Evolutionary conservation across 2,888 invertebrate species (phyloP).

Genomic region (Apotomis capreana): DNA sequence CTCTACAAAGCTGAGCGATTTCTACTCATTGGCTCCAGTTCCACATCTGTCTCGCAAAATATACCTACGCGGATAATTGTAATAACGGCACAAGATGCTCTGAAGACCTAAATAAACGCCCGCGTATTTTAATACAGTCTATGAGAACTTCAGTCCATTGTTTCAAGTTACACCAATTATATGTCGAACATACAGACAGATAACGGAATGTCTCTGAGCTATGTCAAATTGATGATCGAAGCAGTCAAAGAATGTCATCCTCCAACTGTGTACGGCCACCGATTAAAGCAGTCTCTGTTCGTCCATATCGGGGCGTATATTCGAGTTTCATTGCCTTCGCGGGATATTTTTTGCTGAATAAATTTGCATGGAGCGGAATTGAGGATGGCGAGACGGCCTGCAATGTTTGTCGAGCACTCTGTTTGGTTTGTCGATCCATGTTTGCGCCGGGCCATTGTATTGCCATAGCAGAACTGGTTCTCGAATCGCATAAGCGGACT

Average conservation of each 20-base stretch:
- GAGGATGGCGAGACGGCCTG: constrained; percentile 56
- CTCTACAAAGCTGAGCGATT: no score
- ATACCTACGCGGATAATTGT: no score
- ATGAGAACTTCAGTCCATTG: constrained; percentile 10
- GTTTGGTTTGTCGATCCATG: constrained; percentile 66
- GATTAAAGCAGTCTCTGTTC: constrained; percentile 36
- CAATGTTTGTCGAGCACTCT: constrained; percentile 60
- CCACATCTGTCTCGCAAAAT: no score
- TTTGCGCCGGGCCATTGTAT: constrained; percentile 69
- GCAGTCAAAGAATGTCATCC: constrained; percentile 43
- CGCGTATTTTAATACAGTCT: neutral
- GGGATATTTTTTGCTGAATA: constrained; percentile 55
- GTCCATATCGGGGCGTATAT: constrained; percentile 52
- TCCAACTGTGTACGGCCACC: constrained; percentile 45
- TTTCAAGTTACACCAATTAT: constrained; percentile 14
- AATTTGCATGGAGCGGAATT: constrained; percentile 61
- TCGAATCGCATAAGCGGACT: constrained; percentile 42
- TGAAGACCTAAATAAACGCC: neutral
- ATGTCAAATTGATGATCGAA: constrained; percentile 44
- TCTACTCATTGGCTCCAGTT: no score
- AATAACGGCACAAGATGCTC: no score
- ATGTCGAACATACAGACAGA: constrained; percentile 1
- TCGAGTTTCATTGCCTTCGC: constrained; percentile 53
- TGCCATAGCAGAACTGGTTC: constrained; percentile 48
- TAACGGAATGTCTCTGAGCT: constrained; percentile 35